Evolutionary conservation across 2,888 invertebrate species (phyloP).

Genomic region (Lordiphosa andalusiaca): DNA sequence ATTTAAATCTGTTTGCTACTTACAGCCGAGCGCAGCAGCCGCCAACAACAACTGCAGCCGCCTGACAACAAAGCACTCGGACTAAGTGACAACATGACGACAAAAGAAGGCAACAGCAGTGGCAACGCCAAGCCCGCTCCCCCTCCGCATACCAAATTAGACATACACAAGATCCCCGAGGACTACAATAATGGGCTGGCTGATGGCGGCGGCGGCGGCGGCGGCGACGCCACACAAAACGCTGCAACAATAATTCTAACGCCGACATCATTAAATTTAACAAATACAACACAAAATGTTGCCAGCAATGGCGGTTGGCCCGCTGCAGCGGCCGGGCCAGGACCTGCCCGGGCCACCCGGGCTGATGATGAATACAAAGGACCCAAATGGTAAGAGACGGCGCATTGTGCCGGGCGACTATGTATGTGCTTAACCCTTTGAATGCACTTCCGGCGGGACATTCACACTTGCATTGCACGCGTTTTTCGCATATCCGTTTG

Average conservation of each 20-base stretch:
- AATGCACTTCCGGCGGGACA: slow-evolving; percentile 68
- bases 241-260: slow-evolving; percentile 77
- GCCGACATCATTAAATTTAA: slow-evolving; percentile 77
- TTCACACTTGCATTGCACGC: slow-evolving; percentile 62
- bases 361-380: slow-evolving; percentile 73
- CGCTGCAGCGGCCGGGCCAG: slow-evolving; percentile 3
- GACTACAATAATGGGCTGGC: slow-evolving; percentile 51
- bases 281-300: slow-evolving; percentile 60
- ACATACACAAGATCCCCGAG: slow-evolving; percentile 69
- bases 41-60: slow-evolving; percentile 42
- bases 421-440: slow-evolving; percentile 68
- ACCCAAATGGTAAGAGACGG: slow-evolving; percentile 77
- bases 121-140: slow-evolving; percentile 24
- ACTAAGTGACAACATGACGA: slow-evolving; percentile 60
- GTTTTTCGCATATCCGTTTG: slow-evolving; percentile 61
- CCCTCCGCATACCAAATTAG: slow-evolving; percentile 74
- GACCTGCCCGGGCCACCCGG: slow-evolving; percentile 28
- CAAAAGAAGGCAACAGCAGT: slow-evolving; percentile 29
- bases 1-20: slow-evolving; percentile 50
- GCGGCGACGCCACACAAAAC: slow-evolving; percentile 56
- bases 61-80: slow-evolving; percentile 30
- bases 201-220: slow-evolving; percentile 27
- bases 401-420: slow-evolving; percentile 13
- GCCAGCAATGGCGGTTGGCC: slow-evolving; percentile 34
- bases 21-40: slow-evolving; percentile 50